Conservation (phyloP, 2,888 invertebrate species). For the Cheilosia vernalis region DNA sequence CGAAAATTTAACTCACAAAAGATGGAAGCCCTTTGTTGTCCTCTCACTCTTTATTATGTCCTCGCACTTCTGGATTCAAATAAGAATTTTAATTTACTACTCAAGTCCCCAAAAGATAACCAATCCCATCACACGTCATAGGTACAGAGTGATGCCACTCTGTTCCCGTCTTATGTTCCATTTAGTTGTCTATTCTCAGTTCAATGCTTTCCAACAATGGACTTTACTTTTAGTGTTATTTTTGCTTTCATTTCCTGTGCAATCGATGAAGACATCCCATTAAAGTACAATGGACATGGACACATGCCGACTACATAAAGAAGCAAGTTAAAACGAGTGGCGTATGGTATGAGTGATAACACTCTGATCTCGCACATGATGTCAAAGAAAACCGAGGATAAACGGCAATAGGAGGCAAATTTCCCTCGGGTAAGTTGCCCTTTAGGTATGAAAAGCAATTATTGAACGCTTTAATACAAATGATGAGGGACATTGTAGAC, state of each 20-base stretch:
- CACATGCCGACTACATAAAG: slow-evolving; percentile 3
- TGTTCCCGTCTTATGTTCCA: not conserved
- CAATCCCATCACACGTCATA: not conserved
- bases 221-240: slow-evolving; percentile 47
- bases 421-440: slow-evolving; percentile 26
- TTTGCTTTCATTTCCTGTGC: slow-evolving; percentile 55
- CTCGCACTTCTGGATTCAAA: slow-evolving; percentile 18
- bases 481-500: no score
- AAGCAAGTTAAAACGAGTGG: no score
- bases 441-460: slow-evolving; percentile 39
- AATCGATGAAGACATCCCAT: slow-evolving; percentile 57
- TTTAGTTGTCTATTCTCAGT: slow-evolving; percentile 32
- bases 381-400: slow-evolving; percentile 24
- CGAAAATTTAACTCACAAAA: slow-evolving; percentile 28
- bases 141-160: not conserved
- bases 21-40: no score
- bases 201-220: slow-evolving; percentile 45
- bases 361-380: slow-evolving; percentile 9
- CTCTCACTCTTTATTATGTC: not conserved
- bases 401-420: slow-evolving; percentile 24
- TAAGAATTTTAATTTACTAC: slow-evolving; percentile 37
- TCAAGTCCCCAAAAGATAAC: slow-evolving; percentile 10
- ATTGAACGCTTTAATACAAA: slow-evolving; percentile 31
- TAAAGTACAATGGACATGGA: slow-evolving; percentile 33
- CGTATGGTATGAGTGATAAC: not conserved